Conservation (phyloP, 1,140 invertebrate genomes). For the Drosophila truncata region DNA sequence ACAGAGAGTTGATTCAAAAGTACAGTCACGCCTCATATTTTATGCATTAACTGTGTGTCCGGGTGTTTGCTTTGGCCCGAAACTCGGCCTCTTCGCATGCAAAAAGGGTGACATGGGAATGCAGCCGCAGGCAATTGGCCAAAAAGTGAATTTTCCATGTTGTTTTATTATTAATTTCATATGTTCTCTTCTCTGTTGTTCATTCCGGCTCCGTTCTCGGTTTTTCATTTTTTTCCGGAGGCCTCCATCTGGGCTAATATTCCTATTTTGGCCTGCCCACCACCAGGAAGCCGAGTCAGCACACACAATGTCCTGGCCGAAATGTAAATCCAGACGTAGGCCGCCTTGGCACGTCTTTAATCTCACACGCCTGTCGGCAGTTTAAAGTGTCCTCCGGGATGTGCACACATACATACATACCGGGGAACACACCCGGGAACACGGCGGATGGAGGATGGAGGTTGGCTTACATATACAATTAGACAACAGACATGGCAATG, state of each 20-base stretch:
- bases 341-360: conserved; percentile 61
- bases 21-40: conserved; percentile 62
- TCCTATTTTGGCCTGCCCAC: conserved; percentile 47
- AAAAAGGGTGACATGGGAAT: conserved; percentile 60
- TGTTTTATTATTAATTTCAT: conserved; percentile 82
- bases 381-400: conserved; percentile 78
- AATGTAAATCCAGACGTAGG: conserved; percentile 67
- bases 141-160: conserved; percentile 74
- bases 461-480: conserved; percentile 62
- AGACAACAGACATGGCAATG: conserved; percentile 55
- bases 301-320: conserved; percentile 37
- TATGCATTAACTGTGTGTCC: conserved; percentile 72
- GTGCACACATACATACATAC: conserved; percentile 18
- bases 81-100: conserved; percentile 32
- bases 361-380: conserved; percentile 62
- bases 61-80: conserved; percentile 32
- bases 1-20: conserved; percentile 17
- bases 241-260: conserved; percentile 62
- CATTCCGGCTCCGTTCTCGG: background rate
- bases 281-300: background rate
- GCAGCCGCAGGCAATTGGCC: conserved; percentile 61
- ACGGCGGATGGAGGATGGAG: conserved; percentile 11
- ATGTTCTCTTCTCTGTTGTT: conserved; percentile 30
- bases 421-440: conserved; percentile 10
- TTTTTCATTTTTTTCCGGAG: conserved; percentile 8